Base-by-base conservation (phyloP, 2,113 vertebrate genomes). In the Hemicordylus capensis region DNA sequence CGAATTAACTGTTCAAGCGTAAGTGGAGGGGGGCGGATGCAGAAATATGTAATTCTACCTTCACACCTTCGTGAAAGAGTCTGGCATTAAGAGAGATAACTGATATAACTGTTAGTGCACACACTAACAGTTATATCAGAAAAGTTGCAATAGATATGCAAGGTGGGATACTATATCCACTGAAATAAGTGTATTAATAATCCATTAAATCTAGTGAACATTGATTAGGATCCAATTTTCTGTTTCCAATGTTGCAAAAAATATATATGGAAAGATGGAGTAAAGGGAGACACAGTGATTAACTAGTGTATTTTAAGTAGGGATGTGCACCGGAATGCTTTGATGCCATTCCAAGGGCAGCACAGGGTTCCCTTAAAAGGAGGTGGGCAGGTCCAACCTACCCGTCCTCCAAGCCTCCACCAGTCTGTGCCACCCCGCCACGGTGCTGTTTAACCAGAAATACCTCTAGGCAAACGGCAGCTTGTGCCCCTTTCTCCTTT, bases 1-100 rank as follows among this genome's bases (percentile, higher is more conserved):
- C 93, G 86, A 95, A 95, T 95, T 94, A 95, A 86, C 78, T 84
- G 91, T 88, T 91, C 78, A 94, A 93, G 82, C 85, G 88, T 91
- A 94, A 92, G 82, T 88, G 87, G 91, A 88, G 86, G n/a, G n/a
- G n/a, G n/a, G n/a, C n/a, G n/a, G n/a, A n/a, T 81, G 87, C 75
- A 91, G 12, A 91, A 94, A 90, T 79, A 73, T 92, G 88, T 82
- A 93, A 95, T 78, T 87, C 83, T 85, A 89, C 79, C 79, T 93
- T 94, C 92, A 95, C 87, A 94, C 88, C 79, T 90, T 37, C 39
- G 34, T 84, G 67, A 90, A 86, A 28, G 85, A 91, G 85, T 54
- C 85, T 94, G 87, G 81, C 59, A 90, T 51, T 51, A 92, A 95
- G 42, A 66, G 3, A 91, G 48, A 93, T 88, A 93, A 90, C n/a